Percentiles rank a stretch among this genome's conserved stretches.
Conservation (phyloP, 2,888 invertebrate species). For the Tridacna gigas region DNA sequence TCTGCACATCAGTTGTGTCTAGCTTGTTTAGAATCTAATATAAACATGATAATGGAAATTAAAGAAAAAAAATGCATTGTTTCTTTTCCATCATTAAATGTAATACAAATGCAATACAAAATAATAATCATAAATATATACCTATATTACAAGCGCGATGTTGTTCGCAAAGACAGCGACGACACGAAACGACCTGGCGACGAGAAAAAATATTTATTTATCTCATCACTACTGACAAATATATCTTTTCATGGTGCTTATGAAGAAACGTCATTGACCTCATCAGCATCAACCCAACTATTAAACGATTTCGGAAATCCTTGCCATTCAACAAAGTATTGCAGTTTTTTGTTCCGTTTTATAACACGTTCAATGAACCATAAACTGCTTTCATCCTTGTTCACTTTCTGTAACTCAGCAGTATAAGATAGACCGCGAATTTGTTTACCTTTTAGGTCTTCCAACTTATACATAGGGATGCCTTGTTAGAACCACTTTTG, state of each 20-base stretch:
- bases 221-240: constrained; percentile 31
- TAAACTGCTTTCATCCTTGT: constrained; percentile 45
- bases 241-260: constrained; percentile 20
- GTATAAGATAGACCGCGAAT: constrained; percentile 42
- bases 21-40: no score
- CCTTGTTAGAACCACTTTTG: no score
- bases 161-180: no score
- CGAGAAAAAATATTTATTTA: constrained; percentile 28
- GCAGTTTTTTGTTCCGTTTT: constrained; percentile 40
- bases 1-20: no score
- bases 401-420: constrained; percentile 40
- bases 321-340: no score
- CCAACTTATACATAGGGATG: constrained; percentile 39
- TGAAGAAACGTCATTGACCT: constrained; percentile 39
- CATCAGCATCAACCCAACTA: constrained; percentile 38
- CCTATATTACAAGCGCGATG: no score
- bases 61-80: no score
- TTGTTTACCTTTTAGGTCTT: constrained; percentile 34
- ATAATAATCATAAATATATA: no score
- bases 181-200: no score
- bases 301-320: constrained; percentile 40
- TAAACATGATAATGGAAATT: no score
- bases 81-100: no score
- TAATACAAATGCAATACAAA: no score
- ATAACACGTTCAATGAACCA: constrained; percentile 52